A percentile compares a stretch with the other conserved stretches of the same genome.
Evolutionary conservation across 1,140 invertebrate genomes (phyloP).

Genomic region (Globodera ellingtonae): DNA sequence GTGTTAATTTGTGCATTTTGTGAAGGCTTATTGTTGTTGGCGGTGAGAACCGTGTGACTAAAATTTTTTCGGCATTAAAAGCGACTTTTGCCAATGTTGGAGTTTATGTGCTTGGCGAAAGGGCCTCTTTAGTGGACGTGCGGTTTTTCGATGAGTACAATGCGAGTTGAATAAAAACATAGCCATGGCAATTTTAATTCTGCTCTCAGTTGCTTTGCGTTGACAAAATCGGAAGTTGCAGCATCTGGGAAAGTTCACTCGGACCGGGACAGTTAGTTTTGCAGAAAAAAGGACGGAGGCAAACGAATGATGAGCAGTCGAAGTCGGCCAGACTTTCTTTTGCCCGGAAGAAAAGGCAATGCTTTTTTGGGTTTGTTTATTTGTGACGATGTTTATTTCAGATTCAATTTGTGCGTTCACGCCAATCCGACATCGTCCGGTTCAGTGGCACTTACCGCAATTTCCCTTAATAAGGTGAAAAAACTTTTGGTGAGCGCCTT

Average conservation of each 20-base stretch:
- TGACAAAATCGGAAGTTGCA: conserved; percentile 31
- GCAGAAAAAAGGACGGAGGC: neutral
- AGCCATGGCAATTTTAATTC: too few species aligned
- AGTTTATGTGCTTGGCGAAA: conserved; percentile 22
- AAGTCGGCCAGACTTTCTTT: conserved; percentile 18
- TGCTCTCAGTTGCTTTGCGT: conserved; percentile 31
- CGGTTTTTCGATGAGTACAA: conserved; percentile 31
- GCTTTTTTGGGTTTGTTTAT: neutral
- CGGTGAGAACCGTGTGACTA: conserved; percentile 34
- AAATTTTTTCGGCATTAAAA: conserved; percentile 15
- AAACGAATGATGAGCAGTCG: neutral
- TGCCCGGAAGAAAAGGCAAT: conserved; percentile 21
- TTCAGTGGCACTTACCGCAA: conserved; percentile 24
- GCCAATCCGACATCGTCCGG: neutral
- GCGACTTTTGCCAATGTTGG: conserved; percentile 6
- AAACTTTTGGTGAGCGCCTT: conserved; percentile 33
- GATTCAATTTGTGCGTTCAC: conserved; percentile 27
- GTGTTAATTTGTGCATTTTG: neutral
- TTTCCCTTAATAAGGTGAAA: conserved; percentile 26
- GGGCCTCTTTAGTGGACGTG: conserved; percentile 17
- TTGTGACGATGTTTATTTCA: neutral
- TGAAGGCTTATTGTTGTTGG: conserved; percentile 14
- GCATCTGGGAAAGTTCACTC: conserved; percentile 15
- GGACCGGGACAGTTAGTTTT: conserved; percentile 29
- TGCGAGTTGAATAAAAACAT: conserved; percentile 20